Conservation (phyloP, 2,797 vertebrate genomes). For the Phoebastria nigripes region DNA sequence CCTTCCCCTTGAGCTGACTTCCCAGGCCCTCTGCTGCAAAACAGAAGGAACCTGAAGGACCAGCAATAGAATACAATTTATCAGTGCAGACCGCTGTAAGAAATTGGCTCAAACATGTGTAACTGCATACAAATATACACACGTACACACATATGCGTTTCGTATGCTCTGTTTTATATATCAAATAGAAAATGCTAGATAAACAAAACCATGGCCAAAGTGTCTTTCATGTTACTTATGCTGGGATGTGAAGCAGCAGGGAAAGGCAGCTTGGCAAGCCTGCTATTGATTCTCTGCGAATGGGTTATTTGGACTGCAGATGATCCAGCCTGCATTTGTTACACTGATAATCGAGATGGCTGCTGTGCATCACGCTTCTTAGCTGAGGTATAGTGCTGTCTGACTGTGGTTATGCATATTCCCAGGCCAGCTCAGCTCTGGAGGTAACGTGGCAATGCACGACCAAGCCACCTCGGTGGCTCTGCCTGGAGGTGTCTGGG, state of each 20-base stretch:
- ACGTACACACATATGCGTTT: background rate
- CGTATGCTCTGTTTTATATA: background rate
- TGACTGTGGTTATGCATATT: background rate
- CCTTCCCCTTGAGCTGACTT: background rate
- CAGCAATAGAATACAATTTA: background rate
- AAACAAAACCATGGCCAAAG: background rate
- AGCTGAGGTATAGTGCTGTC: background rate
- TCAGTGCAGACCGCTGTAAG: background rate
- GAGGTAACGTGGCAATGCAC: accelerated
- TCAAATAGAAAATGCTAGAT: background rate
- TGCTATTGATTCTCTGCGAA: background rate
- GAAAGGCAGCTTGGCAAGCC: background rate
- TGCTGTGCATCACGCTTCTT: background rate
- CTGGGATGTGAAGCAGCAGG: background rate
- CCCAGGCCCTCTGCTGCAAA: background rate
- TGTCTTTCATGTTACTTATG: background rate
- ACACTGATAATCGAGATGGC: background rate
- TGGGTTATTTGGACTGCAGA: background rate
- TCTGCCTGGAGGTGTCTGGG: background rate
- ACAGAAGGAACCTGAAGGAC: background rate
- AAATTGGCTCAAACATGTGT: background rate
- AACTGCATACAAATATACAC: background rate
- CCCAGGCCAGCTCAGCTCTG: background rate
- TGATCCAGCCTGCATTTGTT: background rate
- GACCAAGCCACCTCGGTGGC: background rate